These are phyloP conservation scores for Sycophaga agraensis DNA, from an alignment of 1,140 invertebrate species.

Conservation along the genomic window DNA sequence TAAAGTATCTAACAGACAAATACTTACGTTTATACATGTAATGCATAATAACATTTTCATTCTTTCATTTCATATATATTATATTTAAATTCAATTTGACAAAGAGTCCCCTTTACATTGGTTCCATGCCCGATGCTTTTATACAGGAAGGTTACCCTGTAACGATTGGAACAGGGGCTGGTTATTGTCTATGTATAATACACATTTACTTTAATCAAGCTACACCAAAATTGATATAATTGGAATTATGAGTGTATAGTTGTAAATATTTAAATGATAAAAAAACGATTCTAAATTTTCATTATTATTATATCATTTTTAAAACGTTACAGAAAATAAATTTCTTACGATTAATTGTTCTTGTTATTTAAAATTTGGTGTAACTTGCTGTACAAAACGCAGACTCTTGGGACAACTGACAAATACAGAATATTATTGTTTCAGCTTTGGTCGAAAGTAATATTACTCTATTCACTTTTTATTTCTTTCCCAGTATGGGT, in stretches of 20 bases:
- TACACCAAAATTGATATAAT: constrained; percentile 5
- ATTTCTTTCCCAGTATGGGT: constrained; percentile 6
- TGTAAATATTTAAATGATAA: neutral
- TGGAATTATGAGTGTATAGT: neutral
- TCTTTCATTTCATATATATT: neutral
- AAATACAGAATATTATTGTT: constrained; percentile 37
- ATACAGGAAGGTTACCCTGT: constrained; percentile 37
- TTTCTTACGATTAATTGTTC: no score
- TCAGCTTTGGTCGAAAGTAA: constrained; percentile 38
- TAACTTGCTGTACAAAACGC: no score
- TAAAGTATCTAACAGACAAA: no score
- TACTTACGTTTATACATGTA: no score
- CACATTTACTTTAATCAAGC: constrained; percentile 30
- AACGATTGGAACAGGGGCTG: constrained; percentile 32
- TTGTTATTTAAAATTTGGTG: no score
- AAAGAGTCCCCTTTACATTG: neutral
- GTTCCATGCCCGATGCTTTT: constrained; percentile 2
- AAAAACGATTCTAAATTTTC: neutral
- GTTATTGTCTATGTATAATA: constrained; percentile 45
- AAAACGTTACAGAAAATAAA: no score
- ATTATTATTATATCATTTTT: no score
- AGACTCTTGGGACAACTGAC: constrained; percentile 21
- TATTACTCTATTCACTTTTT: constrained; percentile 5
- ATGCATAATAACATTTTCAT: neutral
- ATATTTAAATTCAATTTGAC: constrained; percentile 9